These are phyloP conservation scores for Panulirus ornatus DNA, from an alignment of 1,140 invertebrate species.

Conservation along the genomic window DNA sequence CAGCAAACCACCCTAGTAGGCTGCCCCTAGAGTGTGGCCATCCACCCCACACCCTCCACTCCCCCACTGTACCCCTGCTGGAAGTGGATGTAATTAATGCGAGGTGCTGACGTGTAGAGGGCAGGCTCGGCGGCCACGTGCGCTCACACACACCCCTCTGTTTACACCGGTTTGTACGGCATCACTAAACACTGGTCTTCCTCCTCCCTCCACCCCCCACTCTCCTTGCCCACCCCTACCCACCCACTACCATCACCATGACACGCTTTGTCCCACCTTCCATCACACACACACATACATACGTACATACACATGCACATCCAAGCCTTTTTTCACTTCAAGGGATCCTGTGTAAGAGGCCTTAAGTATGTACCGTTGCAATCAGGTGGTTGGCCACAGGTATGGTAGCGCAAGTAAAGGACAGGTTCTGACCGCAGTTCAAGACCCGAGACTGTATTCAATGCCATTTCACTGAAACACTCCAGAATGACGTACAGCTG, in stretches of 20 bases:
- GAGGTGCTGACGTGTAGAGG: constrained; percentile 39
- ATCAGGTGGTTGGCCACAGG: neutral
- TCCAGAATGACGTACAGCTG: too few species aligned
- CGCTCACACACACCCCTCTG: constrained; percentile 41
- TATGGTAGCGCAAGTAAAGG: too few species aligned
- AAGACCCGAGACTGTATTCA: too few species aligned
- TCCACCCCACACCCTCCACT: neutral
- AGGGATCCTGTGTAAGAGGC: neutral
- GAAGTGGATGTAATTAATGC: constrained; percentile 60
- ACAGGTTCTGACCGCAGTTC: too few species aligned
- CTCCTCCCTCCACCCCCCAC: too few species aligned
- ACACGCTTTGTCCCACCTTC: neutral
- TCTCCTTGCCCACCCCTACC: too few species aligned
- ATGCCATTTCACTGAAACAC: too few species aligned
- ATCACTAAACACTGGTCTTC: constrained; percentile 36
- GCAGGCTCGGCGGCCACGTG: constrained; percentile 38
- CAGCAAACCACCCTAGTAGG: too few species aligned
- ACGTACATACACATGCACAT: too few species aligned
- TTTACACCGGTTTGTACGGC: constrained; percentile 25
- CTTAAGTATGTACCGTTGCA: neutral
- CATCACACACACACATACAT: neutral
- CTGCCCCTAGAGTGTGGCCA: too few species aligned
- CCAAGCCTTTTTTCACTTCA: neutral
- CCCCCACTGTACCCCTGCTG: neutral
- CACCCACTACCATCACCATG: too few species aligned